A percentile compares a stretch with the other conserved stretches of the same genome.
Conservation (phyloP, 2,113 vertebrate genomes). For the Gallinago undulata region DNA sequence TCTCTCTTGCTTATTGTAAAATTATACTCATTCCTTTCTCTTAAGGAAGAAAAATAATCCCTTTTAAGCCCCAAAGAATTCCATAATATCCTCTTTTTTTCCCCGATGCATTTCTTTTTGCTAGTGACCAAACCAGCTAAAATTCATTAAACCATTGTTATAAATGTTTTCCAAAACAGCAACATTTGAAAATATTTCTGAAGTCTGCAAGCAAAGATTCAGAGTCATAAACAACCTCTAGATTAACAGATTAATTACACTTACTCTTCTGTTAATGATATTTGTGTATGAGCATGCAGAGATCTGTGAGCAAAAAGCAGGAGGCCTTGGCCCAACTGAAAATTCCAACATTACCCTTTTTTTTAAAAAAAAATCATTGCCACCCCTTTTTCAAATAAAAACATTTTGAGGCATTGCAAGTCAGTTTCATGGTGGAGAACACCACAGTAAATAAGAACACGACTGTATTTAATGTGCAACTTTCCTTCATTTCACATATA, state of each 20-base stretch:
- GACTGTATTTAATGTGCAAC: background rate
- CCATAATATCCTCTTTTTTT: background rate
- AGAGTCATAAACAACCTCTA: background rate
- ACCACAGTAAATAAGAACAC: background rate
- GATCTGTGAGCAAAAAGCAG: fast-evolving
- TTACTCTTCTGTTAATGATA: background rate
- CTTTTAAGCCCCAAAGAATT: background rate
- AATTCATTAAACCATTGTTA: background rate
- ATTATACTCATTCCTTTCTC: background rate
- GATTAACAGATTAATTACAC: background rate
- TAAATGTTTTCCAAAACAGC: background rate
- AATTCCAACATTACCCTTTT: background rate
- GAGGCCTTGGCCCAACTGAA: background rate
- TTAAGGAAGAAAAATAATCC: no score
- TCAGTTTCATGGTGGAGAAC: background rate
- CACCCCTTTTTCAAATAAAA: background rate
- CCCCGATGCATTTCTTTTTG: background rate
- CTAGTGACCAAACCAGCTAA: background rate
- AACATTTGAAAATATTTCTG: background rate
- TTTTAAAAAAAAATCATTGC: background rate
- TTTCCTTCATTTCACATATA: background rate
- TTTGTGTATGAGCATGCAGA: background rate
- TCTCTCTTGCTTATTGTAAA: background rate
- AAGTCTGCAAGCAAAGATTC: background rate
- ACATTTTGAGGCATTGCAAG: background rate